Evolutionary conservation across 1,140 invertebrate genomes (phyloP).

Genomic region (Ceratina australensis): DNA sequence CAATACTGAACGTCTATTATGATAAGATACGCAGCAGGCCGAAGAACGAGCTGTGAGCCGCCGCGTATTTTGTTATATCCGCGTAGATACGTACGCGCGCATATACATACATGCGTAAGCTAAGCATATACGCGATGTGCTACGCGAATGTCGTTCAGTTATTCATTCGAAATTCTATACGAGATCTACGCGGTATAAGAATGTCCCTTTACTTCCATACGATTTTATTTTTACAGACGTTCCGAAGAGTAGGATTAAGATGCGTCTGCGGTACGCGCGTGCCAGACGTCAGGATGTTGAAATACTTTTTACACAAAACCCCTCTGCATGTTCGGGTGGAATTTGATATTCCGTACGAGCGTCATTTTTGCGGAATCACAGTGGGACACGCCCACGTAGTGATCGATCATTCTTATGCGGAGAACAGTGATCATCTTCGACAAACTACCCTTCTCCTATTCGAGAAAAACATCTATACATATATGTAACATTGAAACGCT

Average conservation of each 20-base stretch:
- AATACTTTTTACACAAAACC: constrained; percentile 5
- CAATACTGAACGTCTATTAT: constrained; percentile 41
- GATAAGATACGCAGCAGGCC: constrained; percentile 16
- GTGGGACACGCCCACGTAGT: neutral
- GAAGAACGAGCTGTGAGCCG: constrained; percentile 56
- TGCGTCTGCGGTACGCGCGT: neutral
- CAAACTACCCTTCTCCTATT: neutral
- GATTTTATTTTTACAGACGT: constrained; percentile 37
- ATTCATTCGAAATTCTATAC: neutral
- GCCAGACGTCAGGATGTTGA: constrained; percentile 11
- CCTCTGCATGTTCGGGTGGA: neutral
- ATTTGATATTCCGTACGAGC: neutral
- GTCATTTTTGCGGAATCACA: neutral
- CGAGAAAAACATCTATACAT: neutral
- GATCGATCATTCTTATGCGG: constrained; percentile 6
- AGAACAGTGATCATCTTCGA: neutral
- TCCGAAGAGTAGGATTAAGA: constrained; percentile 9
- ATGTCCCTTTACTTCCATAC: neutral
- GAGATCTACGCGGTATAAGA: neutral
- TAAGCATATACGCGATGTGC: too few species aligned
- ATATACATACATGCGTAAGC: neutral
- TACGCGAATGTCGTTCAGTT: neutral
- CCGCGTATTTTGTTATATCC: constrained; percentile 20
- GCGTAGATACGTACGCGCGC: neutral
- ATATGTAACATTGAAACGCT: neutral